phyloP scores from a whole-genome alignment of 2,888 invertebrate species.

The Drosophila kambysellisi region DNA sequence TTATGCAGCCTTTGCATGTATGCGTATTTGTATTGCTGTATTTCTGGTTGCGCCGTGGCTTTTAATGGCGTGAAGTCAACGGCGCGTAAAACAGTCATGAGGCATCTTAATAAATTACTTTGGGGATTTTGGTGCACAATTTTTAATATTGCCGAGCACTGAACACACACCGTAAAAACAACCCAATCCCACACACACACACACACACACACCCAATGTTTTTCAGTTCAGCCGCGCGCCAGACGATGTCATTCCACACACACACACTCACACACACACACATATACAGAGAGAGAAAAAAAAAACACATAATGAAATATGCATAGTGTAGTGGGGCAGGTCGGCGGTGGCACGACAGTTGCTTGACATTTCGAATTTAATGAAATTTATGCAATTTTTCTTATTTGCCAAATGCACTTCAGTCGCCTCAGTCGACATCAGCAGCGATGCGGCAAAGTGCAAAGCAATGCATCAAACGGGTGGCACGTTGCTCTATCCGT shows the following conservation, averaged over 20 bases:
- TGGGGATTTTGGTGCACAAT: constrained; percentile 83
- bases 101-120: constrained; percentile 85
- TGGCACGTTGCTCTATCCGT: constrained; percentile 26
- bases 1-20: constrained; percentile 68
- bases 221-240: constrained; percentile 24
- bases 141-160: constrained; percentile 76
- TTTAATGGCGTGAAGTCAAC: constrained; percentile 83
- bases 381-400: constrained; percentile 82
- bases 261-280: constrained; percentile 19
- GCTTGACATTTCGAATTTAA: constrained; percentile 80
- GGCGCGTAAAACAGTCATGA: constrained; percentile 83
- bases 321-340: constrained; percentile 24
- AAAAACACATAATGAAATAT: constrained; percentile 22
- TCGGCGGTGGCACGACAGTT: constrained; percentile 63
- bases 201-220: constrained; percentile 27
- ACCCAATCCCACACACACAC: constrained; percentile 19
- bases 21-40: constrained; percentile 30
- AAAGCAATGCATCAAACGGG: constrained; percentile 75
- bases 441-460: constrained; percentile 67
- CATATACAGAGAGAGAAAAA: neutral
- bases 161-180: constrained; percentile 29
- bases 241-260: constrained; percentile 48
- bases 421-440: constrained; percentile 32
- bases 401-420: constrained; percentile 79
- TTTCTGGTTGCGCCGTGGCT: constrained; percentile 61